Evolutionary conservation across 2,888 invertebrate species (phyloP), one percentile per base, ranked within the genome.

Genomic region (Andrena chrysosceles): DNA sequence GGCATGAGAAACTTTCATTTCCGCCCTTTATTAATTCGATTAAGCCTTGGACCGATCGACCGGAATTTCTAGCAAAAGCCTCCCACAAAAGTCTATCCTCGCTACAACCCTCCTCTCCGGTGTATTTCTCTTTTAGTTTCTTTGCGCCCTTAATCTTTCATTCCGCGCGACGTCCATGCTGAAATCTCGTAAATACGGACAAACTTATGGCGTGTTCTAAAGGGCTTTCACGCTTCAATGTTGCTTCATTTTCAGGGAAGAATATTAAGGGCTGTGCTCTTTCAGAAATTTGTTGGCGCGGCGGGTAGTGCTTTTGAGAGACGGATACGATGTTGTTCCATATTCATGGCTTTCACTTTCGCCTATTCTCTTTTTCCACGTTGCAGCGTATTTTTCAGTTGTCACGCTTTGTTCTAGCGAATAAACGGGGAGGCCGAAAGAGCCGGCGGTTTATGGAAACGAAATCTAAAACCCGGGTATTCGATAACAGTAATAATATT

Each of bases 71-170:
- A 59, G 26, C 59, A 20, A 52, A 35, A n/a, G 29, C 60, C 49
- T 49, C 13, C 48, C 7, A 2, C 29, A 54, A 0, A 10, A 20
- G 26, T 16, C 33, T 23, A 10, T 48, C 71, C 59, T 64, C 66
- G 33, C 59, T 62, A 33, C 71, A 72, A 72, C 62, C 67, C 62
- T 67, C 67, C 62, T 67, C 62, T 66, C 60, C 48, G 60, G 60
- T 66, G 48, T 56, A 69, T 63, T 78, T 73, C 74, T 69, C 69
- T 69, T 72, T 69, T 73, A 81, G 80, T 81, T 79, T 80, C 74
- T 81, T 81, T 64, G 60, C 69, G 64, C 81, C 77, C 74, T 81
- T 79, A 74, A 81, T 81, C 81, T 81, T 79, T 81, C 81, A 79
- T 80, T 71, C 66, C 64, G 23, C 52, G 54, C 60, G 80, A 80